Conservation (phyloP, 2,113 vertebrate species). For the Egretta garzetta region DNA sequence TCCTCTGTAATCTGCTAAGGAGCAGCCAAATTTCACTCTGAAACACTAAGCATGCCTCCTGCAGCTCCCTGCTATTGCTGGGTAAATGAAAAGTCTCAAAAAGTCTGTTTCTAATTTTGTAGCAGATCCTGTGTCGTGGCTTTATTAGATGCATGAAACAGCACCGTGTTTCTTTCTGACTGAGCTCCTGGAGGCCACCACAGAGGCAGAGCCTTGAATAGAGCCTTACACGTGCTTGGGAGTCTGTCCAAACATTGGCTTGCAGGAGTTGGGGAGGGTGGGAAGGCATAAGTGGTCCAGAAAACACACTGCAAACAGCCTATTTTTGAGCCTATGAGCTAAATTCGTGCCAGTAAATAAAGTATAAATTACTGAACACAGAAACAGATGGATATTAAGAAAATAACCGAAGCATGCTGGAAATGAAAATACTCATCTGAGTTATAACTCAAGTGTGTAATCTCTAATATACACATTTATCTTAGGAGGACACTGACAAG, state of each 20-base stretch:
- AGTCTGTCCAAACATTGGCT: neutral
- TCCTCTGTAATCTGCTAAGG: neutral
- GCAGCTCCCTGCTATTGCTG: neutral
- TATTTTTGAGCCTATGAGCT: neutral
- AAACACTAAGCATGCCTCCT: neutral
- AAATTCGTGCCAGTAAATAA: constrained; percentile 24
- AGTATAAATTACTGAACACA: constrained; percentile 7
- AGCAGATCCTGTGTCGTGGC: accelerated
- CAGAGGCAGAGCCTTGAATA: neutral
- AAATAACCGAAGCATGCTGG: constrained; percentile 21
- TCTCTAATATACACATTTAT: constrained; percentile 27
- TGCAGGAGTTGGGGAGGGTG: neutral
- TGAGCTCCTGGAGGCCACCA: neutral
- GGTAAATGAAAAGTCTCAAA: neutral
- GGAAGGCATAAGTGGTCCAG: neutral
- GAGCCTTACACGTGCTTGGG: neutral
- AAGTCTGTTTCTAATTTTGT: neutral
- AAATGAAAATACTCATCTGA: neutral
- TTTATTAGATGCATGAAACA: neutral
- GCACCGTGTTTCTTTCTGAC: accelerated
- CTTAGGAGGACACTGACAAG: constrained; percentile 28
- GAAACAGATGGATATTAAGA: constrained; percentile 50
- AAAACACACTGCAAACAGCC: neutral
- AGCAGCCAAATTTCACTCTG: neutral
- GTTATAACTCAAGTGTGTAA: neutral